These are phyloP conservation scores for Tryphoninae sp. DNA, from an alignment of 2,888 invertebrate genomes.

Conservation along the genomic window DNA sequence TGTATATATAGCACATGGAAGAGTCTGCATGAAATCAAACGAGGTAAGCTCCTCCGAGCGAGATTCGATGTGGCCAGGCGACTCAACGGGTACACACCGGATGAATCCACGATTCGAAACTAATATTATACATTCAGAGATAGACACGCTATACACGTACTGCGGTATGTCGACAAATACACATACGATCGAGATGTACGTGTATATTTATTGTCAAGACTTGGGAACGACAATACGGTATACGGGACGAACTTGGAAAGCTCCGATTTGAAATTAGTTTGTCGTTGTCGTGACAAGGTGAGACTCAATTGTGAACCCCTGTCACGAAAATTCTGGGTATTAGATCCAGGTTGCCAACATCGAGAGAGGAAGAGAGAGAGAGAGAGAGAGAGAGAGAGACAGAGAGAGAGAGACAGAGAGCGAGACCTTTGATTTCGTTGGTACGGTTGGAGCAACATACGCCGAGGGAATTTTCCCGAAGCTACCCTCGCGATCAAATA, in stretches of 20 bases:
- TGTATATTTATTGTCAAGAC: neutral
- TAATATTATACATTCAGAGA: neutral
- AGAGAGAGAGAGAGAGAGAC: too few relatives aligned
- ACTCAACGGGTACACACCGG: neutral
- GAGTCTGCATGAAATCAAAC: too few relatives aligned
- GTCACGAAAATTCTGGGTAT: neutral
- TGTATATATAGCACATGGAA: neutral
- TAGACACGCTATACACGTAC: neutral
- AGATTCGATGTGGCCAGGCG: neutral
- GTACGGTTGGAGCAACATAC: neutral
- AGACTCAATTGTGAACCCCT: constrained; percentile 5
- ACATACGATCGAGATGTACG: neutral
- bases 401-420: too few relatives aligned
- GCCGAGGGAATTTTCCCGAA: neutral
- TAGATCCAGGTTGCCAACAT: neutral
- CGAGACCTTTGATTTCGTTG: neutral
- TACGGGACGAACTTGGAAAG: neutral
- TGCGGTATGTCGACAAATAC: neutral
- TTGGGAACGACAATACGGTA: neutral
- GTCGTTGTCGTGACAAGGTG: neutral
- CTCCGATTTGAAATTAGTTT: constrained; percentile 7
- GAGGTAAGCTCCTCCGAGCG: neutral
- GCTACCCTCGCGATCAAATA: neutral
- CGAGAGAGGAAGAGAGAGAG: neutral
- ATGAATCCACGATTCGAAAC: neutral